phyloP scores from a whole-genome alignment of 2,888 invertebrate species.

The Euclidia mi region DNA sequence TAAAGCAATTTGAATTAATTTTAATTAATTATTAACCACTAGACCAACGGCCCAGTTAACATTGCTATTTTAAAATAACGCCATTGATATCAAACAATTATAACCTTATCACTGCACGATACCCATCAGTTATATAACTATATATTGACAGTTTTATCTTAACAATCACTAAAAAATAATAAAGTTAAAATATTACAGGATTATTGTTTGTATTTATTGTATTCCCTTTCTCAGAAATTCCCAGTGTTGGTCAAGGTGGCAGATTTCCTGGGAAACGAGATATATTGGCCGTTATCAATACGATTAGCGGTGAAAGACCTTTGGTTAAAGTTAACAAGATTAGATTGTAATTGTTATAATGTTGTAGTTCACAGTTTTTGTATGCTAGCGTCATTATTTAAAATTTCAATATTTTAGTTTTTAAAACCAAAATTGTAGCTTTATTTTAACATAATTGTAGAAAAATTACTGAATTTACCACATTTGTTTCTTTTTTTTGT shows the following conservation, averaged over 20 bases:
- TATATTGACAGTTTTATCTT: slow-evolving; percentile 15
- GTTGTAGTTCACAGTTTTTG: not conserved
- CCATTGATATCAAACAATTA: not conserved
- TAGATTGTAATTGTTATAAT: slow-evolving; percentile 9
- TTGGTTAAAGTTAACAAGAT: slow-evolving; percentile 17
- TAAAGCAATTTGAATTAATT: no score
- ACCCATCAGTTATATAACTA: slow-evolving; percentile 18
- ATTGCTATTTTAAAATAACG: no score
- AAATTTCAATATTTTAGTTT: not conserved
- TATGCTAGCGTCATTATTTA: not conserved
- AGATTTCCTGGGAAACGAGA: slow-evolving; percentile 28
- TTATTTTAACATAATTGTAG: no score
- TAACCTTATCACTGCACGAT: slow-evolving; percentile 11
- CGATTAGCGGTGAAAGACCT: slow-evolving; percentile 24
- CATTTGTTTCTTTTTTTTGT: no score
- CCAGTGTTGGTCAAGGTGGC: slow-evolving; percentile 44
- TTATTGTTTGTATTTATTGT: slow-evolving; percentile 25
- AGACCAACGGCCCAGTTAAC: no score
- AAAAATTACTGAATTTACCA: no score
- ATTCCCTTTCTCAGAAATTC: slow-evolving; percentile 46
- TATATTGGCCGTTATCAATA: slow-evolving; percentile 11
- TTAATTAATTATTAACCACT: no score
- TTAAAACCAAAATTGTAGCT: no score
- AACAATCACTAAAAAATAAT: slow-evolving; percentile 11
- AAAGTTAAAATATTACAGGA: slow-evolving; percentile 6